These are phyloP conservation scores for Melanotus villosus DNA, from an alignment of 2,888 invertebrate genomes.

Conservation along the genomic window DNA sequence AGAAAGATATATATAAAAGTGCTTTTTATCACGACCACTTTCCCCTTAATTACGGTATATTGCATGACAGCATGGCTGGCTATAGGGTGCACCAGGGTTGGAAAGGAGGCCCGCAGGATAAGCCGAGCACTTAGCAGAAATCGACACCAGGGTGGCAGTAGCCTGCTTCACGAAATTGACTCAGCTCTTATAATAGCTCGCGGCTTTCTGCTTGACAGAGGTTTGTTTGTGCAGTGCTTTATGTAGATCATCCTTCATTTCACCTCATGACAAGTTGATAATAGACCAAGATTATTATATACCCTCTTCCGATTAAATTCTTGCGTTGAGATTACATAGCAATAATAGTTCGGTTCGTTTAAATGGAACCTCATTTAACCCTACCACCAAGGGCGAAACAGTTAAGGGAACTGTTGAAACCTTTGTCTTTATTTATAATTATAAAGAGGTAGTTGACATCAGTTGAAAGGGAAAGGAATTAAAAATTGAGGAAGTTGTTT, in stretches of 20 bases:
- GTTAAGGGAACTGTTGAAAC: no score
- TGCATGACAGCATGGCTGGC: conserved; percentile 49
- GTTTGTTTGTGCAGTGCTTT: conserved; percentile 56
- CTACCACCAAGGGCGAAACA: no score
- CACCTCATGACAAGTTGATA: conserved; percentile 30
- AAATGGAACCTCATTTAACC: background rate
- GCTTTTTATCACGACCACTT: conserved; percentile 10
- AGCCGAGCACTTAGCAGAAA: conserved; percentile 64
- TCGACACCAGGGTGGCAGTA: conserved; percentile 56
- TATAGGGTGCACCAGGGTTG: conserved; percentile 54
- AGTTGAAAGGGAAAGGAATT: no score
- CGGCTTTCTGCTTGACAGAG: conserved; percentile 74
- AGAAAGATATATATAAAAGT: background rate
- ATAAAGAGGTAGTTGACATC: no score
- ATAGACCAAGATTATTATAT: conserved; percentile 26
- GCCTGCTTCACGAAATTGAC: conserved; percentile 78
- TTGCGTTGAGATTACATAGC: conserved; percentile 13
- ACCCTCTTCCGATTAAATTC: conserved; percentile 1
- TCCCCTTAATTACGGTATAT: conserved; percentile 15
- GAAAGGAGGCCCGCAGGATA: conserved; percentile 63
- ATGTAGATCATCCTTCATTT: conserved; percentile 40
- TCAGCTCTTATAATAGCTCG: conserved; percentile 72
- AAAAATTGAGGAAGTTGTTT: no score
- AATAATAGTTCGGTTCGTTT: conserved; percentile 6
- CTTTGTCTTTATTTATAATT: no score